Evolutionary conservation across 2,888 invertebrate genomes (phyloP), one percentile per base, ranked within the genome.

Genomic region (Parnassius smintheus): DNA sequence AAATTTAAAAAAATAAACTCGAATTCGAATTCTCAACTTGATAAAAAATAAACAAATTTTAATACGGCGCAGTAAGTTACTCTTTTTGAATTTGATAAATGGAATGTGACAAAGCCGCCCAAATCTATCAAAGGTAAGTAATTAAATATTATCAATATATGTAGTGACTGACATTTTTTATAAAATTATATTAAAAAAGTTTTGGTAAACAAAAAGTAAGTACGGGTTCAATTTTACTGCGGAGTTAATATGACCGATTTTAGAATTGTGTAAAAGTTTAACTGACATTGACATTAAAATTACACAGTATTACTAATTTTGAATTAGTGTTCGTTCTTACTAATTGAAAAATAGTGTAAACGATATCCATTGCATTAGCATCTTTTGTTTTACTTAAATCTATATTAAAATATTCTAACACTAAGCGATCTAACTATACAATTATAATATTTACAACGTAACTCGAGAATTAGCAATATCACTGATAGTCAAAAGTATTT

Each of bases 371-470:
- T 58, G 50, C 44, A 25, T 48, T 52, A 57, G 45, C 51, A 46
- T 46, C 11, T 41, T 52, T 12, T 46, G 18, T 42, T 46, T 48
- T 44, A 48, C 22, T 58, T 49, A 62, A 62, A 60, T 61, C 51
- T 57, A 50, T 58, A 50, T 69, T 71, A 75, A 76, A 74, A 73
- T 70, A 72, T 73, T 73, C 73, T 70, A 72, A 64, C 65, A 68
- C 66, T 75, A 74, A 63, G 69, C 65, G 70, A 72, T 73, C 73
- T 74, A 76, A 68, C 74, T 82, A 78, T 76, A 79, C 81, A 83
- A 72, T 72, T 75, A 72, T 75, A 66, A 62, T 78, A 85, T 84
- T 73, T 85, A 85, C 83, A 85, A 68, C 62, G 59, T 67, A 67
- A 67, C 68, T 48, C 56, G 50, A 48, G 12, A 75, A 72, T 66